Percentiles rank a stretch among this genome's conserved stretches.
Evolutionary conservation across 2,888 invertebrate species (phyloP).

Genomic region (Sphaeridia pumilis): DNA sequence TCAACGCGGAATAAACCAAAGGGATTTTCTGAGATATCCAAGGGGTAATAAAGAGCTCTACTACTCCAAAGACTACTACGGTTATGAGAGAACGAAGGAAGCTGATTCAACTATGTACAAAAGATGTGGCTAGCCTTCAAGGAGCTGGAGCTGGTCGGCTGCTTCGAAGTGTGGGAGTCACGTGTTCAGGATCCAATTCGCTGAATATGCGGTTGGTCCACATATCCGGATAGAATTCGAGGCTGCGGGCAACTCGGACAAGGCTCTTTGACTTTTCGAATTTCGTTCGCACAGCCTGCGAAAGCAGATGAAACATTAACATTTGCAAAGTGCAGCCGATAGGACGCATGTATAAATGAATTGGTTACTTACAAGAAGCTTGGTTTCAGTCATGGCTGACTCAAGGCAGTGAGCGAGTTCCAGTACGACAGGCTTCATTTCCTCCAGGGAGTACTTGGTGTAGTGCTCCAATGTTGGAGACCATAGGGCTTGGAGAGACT

Average conservation of each 20-base stretch:
- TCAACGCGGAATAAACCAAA: too few species aligned
- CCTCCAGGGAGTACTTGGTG: conserved; percentile 57
- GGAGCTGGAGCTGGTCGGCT: background rate
- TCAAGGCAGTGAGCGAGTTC: conserved; percentile 57
- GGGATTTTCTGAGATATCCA: too few species aligned
- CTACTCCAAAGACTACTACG: background rate
- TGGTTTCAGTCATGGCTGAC: too few species aligned
- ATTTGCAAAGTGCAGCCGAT: background rate
- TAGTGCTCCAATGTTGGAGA: conserved; percentile 61
- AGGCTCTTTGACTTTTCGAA: conserved; percentile 41
- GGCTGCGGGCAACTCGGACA: background rate
- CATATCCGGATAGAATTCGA: conserved; percentile 2
- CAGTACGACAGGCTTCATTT: conserved; percentile 56
- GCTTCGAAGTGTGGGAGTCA: background rate
- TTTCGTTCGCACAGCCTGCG: conserved; percentile 52
- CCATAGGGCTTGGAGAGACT: conserved; percentile 51
- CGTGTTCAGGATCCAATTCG: background rate
- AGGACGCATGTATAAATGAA: conserved; percentile 13
- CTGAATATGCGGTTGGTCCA: conserved; percentile 8
- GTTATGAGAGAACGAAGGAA: background rate
- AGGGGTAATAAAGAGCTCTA: background rate
- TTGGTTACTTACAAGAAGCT: too few species aligned
- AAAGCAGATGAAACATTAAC: background rate
- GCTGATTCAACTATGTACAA: background rate
- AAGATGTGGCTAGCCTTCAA: background rate